Evolutionary conservation across 2,113 vertebrate genomes (phyloP).

Genomic region (Macquaria ambigua): DNA sequence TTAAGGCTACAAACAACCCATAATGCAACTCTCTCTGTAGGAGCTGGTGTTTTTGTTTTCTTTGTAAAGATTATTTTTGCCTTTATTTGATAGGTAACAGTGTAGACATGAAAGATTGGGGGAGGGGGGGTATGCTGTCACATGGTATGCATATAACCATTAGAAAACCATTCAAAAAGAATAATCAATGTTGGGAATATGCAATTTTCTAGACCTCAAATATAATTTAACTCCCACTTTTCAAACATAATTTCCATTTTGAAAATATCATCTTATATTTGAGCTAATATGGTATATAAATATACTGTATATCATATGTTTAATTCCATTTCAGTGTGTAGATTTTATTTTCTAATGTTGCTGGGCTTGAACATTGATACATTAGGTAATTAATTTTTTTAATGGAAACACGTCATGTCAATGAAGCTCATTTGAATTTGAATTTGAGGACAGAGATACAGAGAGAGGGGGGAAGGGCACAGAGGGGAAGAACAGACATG

Average conservation of each 20-base stretch:
- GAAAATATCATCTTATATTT: neutral
- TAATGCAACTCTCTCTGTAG: neutral
- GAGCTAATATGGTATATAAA: neutral
- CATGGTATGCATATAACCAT: neutral
- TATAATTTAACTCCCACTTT: neutral
- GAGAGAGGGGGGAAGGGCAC: neutral
- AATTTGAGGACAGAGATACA: constrained; percentile 1
- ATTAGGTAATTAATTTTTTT: neutral
- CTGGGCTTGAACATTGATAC: neutral
- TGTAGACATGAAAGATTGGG: neutral
- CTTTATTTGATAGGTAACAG: neutral
- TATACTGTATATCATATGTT: neutral
- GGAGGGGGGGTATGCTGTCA: too few species aligned
- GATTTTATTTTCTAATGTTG: neutral
- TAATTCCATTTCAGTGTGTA: neutral
- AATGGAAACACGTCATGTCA: neutral
- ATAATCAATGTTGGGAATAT: neutral
- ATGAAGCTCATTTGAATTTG: constrained; percentile 20
- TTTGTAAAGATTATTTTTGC: too few species aligned
- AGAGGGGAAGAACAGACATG: neutral
- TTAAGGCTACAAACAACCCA: neutral
- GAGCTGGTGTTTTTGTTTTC: neutral
- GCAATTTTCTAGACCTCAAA: neutral
- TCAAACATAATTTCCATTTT: neutral
- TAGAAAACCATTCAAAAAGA: neutral